These are phyloP conservation scores for Ophion ellenae DNA, from an alignment of 2,888 invertebrate genomes.

Conservation along the genomic window DNA sequence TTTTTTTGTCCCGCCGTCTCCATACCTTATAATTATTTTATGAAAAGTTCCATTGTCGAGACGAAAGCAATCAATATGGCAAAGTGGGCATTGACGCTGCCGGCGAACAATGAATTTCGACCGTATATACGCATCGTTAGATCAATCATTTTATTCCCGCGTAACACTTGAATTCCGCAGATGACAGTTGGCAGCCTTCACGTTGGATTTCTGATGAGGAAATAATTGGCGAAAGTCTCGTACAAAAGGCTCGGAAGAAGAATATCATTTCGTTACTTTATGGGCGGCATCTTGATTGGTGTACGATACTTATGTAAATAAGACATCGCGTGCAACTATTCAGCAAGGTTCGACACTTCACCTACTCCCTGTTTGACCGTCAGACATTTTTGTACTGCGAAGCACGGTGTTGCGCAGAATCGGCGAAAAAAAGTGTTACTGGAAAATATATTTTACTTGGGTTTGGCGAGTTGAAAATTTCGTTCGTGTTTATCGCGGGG, in stretches of 20 bases:
- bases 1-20: conserved; percentile 2
- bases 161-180: conserved; percentile 36
- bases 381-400: background rate
- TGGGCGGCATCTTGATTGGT: conserved; percentile 30
- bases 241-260: conserved; percentile 17
- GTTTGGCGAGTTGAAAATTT: too few species aligned
- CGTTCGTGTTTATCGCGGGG: too few species aligned
- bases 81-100: conserved; percentile 21
- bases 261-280: conserved; percentile 48
- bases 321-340: conserved; percentile 56
- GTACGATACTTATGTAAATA: conserved; percentile 57
- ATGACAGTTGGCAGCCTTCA: conserved; percentile 49
- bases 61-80: conserved; percentile 30
- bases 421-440: background rate
- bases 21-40: conserved; percentile 21
- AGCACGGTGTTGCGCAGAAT: background rate
- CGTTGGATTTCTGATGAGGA: conserved; percentile 64
- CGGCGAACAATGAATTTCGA: conserved; percentile 41
- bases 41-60: background rate
- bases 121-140: conserved; percentile 9
- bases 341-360: conserved; percentile 18
- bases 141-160: conserved; percentile 57
- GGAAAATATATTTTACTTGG: too few species aligned
- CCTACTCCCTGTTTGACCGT: conserved; percentile 1
- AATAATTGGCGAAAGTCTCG: conserved; percentile 69